phyloP scores from a whole-genome alignment of 2,888 invertebrate species.

The Morpho deidamia region DNA sequence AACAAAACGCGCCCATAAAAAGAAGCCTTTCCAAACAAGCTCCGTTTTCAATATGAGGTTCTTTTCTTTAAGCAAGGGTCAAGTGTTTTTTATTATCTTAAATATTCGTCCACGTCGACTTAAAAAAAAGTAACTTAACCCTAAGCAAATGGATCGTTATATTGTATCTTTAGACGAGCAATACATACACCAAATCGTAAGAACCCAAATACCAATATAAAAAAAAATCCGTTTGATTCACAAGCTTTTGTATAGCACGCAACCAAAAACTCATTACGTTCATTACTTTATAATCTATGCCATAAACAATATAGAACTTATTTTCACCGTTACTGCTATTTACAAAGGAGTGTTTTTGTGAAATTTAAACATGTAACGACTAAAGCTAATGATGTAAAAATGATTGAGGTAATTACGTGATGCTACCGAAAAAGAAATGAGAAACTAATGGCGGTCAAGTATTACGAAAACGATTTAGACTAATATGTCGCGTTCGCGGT shows the following conservation, averaged over 20 bases:
- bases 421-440: slow-evolving; percentile 44
- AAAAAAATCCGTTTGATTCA: too few relatives aligned
- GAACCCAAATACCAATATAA: too few relatives aligned
- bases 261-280: neutral
- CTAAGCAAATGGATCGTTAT: too few relatives aligned
- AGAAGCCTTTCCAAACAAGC: slow-evolving; percentile 35
- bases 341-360: slow-evolving; percentile 7
- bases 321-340: neutral
- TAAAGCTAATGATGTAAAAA: slow-evolving; percentile 29
- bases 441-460: slow-evolving; percentile 61
- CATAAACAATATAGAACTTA: neutral
- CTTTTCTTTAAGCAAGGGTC: slow-evolving; percentile 15
- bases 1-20: slow-evolving; percentile 38
- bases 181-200: too few relatives aligned
- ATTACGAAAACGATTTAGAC: slow-evolving; percentile 33
- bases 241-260: neutral
- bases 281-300: too few relatives aligned
- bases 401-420: slow-evolving; percentile 34
- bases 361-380: slow-evolving; percentile 14
- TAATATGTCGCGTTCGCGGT: slow-evolving; percentile 44
- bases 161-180: too few relatives aligned
- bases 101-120: too few relatives aligned
- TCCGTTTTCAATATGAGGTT: slow-evolving; percentile 18
- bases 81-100: neutral
- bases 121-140: too few relatives aligned